Evolutionary conservation across 2,888 invertebrate species (phyloP).

Genomic region (Sympetrum striolatum): DNA sequence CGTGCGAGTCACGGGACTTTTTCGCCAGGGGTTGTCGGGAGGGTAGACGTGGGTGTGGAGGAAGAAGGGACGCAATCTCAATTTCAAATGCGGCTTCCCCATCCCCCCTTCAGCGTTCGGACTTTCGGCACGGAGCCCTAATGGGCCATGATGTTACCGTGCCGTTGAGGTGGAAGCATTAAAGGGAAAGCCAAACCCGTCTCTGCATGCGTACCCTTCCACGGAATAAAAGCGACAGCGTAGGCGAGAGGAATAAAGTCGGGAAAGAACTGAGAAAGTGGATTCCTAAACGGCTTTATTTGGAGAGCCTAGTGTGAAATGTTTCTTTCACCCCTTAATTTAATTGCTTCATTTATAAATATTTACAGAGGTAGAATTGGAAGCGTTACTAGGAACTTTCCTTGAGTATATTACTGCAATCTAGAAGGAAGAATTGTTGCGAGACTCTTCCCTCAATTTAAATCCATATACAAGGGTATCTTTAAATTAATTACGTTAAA

Average conservation of each 20-base stretch:
- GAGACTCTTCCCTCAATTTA: no score
- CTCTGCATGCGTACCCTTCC: background rate
- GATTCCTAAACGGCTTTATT: background rate
- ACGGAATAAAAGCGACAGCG: background rate
- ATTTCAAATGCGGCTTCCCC: slow-evolving; percentile 22
- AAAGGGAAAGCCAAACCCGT: background rate
- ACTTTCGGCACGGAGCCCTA: background rate
- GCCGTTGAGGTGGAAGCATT: background rate
- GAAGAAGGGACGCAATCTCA: slow-evolving; percentile 5
- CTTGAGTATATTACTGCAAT: no score
- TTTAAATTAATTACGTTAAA: no score
- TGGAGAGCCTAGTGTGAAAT: background rate
- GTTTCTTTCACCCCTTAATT: no score
- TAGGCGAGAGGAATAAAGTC: background rate
- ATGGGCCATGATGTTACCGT: slow-evolving; percentile 21
- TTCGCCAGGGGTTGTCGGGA: background rate
- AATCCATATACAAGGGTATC: no score
- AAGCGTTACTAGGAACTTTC: no score
- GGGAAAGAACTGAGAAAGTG: background rate
- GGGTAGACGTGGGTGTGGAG: background rate
- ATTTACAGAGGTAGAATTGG: no score
- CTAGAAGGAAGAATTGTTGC: no score
- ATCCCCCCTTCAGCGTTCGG: background rate
- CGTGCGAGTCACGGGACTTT: background rate
- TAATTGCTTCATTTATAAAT: no score